Evolutionary conservation across 2,113 vertebrate species (phyloP), one percentile per base, ranked within the genome.

Genomic region (Sigmodon hispidus): DNA sequence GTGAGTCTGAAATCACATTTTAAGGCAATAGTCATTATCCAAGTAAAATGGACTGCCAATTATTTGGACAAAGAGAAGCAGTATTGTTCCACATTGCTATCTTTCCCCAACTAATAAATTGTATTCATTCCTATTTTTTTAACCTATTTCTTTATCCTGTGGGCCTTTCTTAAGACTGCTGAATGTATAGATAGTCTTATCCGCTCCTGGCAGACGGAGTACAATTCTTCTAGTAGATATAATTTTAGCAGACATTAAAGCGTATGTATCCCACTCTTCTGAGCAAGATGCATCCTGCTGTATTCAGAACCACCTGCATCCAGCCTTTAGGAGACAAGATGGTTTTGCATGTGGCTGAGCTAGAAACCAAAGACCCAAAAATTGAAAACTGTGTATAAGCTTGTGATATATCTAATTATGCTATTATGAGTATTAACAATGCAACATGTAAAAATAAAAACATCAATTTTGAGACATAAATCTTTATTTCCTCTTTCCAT

Each of bases 161-260:
- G 43, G 16, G 40, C 31, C 57, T 87, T 94, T 94, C 83, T 96
- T 73, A 72, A 92, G 94, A 79, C 2, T 80, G 13, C 57, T 65
- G 69, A 92, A 91, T 88, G 75, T 57, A 19, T 52, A 55, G 67
- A 85, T 75, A 79, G 80, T 93, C 94, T 95, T 96, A 96, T 96
- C 84, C 5, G 7, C 22, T 57, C 79, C 50, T 89, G 90, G 85
- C 80, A 94, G 91, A 67, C 5, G 0, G 67, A 89, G 50, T 87
- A 13, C 29, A 69, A 29, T 76, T 96, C 50, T 91, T 91, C 52
- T 36, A 69, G 87, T 0, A 65, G 87, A 70, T 76, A 15, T 93
- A 95, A 94, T 97, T 97, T 96, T 97, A 96, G 93, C 63, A 89
- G 72, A 65, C 86, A n/a, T 87, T 83, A 84, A 96, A 95, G 93